These are phyloP conservation scores for Nyleta sp. DNA, from an alignment of 2,888 invertebrate genomes.

Conservation along the genomic window DNA sequence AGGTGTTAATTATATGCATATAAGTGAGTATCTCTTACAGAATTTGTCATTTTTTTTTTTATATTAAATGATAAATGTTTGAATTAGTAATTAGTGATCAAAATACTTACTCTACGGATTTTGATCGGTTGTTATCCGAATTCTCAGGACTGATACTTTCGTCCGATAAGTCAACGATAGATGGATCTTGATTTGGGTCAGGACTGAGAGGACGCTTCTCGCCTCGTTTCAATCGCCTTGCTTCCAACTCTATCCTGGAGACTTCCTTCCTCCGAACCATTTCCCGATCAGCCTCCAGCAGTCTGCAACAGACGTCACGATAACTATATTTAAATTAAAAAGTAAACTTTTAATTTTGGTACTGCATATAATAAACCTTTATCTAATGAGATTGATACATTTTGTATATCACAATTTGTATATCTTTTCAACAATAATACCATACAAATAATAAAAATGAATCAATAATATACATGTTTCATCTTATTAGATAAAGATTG, in stretches of 20 bases:
- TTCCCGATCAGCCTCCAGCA: slow-evolving; percentile 84
- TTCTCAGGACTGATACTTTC: slow-evolving; percentile 74
- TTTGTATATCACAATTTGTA: no score
- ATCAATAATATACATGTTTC: no score
- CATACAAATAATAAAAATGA: no score
- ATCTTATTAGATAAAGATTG: neutral
- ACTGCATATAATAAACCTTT: no score
- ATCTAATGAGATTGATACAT: no score
- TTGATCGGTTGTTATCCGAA: slow-evolving; percentile 76
- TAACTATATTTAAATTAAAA: slow-evolving; percentile 31
- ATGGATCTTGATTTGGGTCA: slow-evolving; percentile 75
- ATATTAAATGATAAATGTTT: neutral
- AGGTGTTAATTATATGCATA: no score
- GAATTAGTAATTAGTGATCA: slow-evolving; percentile 7
- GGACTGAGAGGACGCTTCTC: slow-evolving; percentile 81
- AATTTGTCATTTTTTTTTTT: neutral
- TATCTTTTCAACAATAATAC: no score
- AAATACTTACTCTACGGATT: slow-evolving; percentile 74
- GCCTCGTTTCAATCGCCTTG: slow-evolving; percentile 86
- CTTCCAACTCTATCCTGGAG: slow-evolving; percentile 89
- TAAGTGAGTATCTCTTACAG: no score
- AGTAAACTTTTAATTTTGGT: neutral
- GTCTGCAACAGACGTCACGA: slow-evolving; percentile 63
- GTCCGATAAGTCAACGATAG: slow-evolving; percentile 79
- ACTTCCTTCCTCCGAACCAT: slow-evolving; percentile 91